phyloP scores from a whole-genome alignment of 2,888 invertebrate genomes.

The Melanostoma scalare region DNA sequence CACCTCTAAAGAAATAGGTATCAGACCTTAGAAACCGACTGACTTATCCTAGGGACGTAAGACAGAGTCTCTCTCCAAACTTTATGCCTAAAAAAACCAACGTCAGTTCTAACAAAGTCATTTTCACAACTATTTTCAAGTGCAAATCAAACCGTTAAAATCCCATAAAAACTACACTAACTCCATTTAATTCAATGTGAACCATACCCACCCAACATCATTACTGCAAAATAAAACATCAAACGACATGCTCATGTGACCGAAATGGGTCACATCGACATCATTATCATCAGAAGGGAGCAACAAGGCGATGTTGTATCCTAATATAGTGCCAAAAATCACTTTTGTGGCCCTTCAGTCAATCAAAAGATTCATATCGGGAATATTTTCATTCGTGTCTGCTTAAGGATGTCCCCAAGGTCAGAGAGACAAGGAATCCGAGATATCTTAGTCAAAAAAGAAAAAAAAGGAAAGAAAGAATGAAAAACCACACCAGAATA shows the following conservation, averaged over 20 bases:
- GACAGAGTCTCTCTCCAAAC: too few species aligned
- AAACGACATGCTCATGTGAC: conserved; percentile 47
- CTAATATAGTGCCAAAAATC: conserved; percentile 62
- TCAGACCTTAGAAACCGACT: too few species aligned
- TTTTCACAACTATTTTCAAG: too few species aligned
- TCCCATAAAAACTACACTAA: background rate
- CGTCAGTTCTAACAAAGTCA: too few species aligned
- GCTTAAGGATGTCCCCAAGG: conserved; percentile 67
- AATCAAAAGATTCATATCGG: conserved; percentile 67
- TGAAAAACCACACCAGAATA: conserved; percentile 33
- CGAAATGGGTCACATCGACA: conserved; percentile 49
- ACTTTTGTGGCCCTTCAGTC: conserved; percentile 63
- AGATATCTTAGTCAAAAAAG: conserved; percentile 9
- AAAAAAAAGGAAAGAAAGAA: background rate
- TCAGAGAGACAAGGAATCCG: conserved; percentile 51
- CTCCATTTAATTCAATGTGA: background rate
- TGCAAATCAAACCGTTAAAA: too few species aligned
- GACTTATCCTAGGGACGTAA: too few species aligned
- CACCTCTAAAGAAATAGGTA: too few species aligned
- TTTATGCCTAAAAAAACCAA: too few species aligned
- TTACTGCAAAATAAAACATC: conserved; percentile 62
- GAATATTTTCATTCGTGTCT: conserved; percentile 58
- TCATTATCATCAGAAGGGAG: conserved; percentile 44
- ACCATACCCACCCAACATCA: background rate
- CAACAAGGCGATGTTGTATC: conserved; percentile 66